phyloP scores from a whole-genome alignment of 1,140 invertebrate species.

The Nixonia krombeini region DNA sequence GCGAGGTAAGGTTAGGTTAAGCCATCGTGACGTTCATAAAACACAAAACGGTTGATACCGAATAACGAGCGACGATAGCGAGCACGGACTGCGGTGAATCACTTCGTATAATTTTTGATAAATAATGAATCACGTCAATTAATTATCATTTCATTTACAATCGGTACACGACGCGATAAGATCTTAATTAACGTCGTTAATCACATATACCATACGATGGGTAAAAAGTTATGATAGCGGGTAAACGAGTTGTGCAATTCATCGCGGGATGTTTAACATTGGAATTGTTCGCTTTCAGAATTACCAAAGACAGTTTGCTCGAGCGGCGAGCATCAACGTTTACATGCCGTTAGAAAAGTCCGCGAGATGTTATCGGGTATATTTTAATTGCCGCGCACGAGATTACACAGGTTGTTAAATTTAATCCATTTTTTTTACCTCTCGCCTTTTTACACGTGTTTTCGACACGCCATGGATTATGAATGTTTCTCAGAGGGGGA shows the following conservation, averaged over 20 bases:
- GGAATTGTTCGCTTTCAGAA: not conserved
- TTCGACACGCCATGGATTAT: too few relatives aligned
- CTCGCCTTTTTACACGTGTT: slow-evolving; percentile 4
- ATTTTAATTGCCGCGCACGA: slow-evolving; percentile 3
- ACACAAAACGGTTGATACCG: too few relatives aligned
- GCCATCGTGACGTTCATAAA: too few relatives aligned
- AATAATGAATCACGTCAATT: not conserved
- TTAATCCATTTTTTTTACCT: not conserved
- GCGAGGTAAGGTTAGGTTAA: too few relatives aligned
- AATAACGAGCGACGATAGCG: not conserved
- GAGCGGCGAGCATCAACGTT: not conserved
- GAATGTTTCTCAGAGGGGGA: too few relatives aligned
- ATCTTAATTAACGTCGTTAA: not conserved
- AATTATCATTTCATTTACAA: not conserved
- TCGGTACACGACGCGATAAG: not conserved
- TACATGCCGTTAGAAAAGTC: not conserved
- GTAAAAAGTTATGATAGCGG: not conserved
- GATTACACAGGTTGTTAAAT: not conserved
- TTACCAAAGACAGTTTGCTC: too few relatives aligned
- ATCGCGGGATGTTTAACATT: not conserved
- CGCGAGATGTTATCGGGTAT: not conserved
- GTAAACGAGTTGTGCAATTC: not conserved
- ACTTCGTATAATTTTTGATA: not conserved
- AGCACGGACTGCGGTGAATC: not conserved
- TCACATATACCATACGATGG: too few relatives aligned